Evolutionary conservation across 2,888 invertebrate genomes (phyloP).

Genomic region (Hypomecis punctinalis): DNA sequence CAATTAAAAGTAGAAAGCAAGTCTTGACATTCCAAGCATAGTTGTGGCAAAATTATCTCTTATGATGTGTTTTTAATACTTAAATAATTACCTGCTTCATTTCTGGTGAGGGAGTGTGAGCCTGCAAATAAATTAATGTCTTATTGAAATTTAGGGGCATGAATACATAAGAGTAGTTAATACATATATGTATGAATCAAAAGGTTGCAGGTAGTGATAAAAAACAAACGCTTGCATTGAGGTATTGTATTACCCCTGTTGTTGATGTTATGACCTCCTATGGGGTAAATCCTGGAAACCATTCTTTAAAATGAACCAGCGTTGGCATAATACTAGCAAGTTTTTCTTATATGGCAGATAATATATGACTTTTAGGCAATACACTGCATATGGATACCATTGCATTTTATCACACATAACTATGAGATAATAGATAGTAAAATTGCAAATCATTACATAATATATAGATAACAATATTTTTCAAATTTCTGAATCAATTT

Average conservation of each 20-base stretch:
- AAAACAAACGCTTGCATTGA: conserved; percentile 28
- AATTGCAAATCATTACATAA: conserved; percentile 8
- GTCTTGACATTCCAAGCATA: neutral
- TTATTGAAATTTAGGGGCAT: conserved; percentile 13
- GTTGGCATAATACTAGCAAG: neutral
- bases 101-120: conserved; percentile 81
- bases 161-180: neutral
- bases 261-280: conserved; percentile 21
- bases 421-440: conserved; percentile 5
- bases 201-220: conserved; percentile 18
- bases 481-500: neutral
- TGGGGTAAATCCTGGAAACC: conserved; percentile 15
- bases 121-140: conserved; percentile 67
- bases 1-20: neutral
- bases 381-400: neutral
- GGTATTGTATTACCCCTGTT: conserved; percentile 27
- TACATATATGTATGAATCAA: neutral
- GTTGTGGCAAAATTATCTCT: neutral
- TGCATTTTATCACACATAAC: neutral
- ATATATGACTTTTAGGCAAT: neutral
- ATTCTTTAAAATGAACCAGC: neutral
- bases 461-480: neutral
- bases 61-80: conserved; percentile 23
- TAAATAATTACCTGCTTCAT: conserved; percentile 81
- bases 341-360: neutral